Base-by-base conservation (phyloP, 1,140 invertebrate genomes). In the Scaptomyza montana region DNA sequence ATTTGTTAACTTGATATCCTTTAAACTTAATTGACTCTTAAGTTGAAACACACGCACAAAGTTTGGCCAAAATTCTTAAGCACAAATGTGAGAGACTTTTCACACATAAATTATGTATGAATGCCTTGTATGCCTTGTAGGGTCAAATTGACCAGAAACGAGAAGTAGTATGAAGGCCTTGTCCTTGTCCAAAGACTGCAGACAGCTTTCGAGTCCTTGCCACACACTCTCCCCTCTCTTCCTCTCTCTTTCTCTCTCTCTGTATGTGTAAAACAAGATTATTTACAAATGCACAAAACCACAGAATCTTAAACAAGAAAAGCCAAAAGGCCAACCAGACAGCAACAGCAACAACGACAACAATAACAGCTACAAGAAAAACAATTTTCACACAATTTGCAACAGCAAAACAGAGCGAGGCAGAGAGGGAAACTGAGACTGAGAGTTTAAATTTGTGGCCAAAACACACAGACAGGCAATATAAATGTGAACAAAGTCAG, bases 311-410 rank as follows among this genome's bases (percentile, higher is more conserved):
- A 85, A 85, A 85, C 81, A 82, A 77, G 74, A 76, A 50, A 19
- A 55, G 28, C 41, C 33, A 54, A 13, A 39, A 3, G 56, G 21
- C 21, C 8, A 39, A 21, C 21, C 6, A 36, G 39, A 41, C 36
- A 46, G 21, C 21, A 13, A 19, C 45, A n/a, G 12, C 57, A 57
- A 16, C 43, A 9, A 56, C 16, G 33, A 33, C 45, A 21, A 13
- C 19, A 64, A 54, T 16, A 54, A 59, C 41, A 65, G n/a, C 25
- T 46, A 56, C 66, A 89, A 84, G 81, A 76, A 89, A 87, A 87
- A 89, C 84, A 89, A 87, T 79, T 89, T 82, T 78, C 79, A 84
- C 78, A 89, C 78, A 87, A 82, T 84, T 87, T 89, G 78, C 75
- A 73, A 68, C 16, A 36, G 39, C 21, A 25, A 33, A 45, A 28